Conservation (phyloP, 2,888 invertebrate genomes). For the Petrolisthes manimaculis region DNA sequence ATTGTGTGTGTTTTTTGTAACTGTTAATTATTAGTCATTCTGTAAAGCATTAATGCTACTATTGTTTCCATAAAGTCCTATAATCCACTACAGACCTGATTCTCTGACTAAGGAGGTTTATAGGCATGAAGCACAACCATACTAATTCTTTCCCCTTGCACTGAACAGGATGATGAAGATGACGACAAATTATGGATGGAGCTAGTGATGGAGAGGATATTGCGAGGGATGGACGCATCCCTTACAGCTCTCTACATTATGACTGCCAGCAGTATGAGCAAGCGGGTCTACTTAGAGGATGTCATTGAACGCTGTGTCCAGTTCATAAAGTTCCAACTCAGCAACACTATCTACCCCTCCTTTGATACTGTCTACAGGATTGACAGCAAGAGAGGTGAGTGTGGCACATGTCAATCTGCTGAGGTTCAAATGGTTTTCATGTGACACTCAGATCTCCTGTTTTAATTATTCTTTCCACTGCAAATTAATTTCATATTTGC, state of each 20-base stretch:
- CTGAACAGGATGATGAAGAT: conserved; percentile 80
- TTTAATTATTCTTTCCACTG: too few species aligned
- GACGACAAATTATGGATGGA: conserved; percentile 81
- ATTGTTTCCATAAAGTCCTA: background rate
- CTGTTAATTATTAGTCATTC: background rate
- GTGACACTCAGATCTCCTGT: too few species aligned
- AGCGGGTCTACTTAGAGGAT: conserved; percentile 96
- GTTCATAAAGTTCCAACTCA: conserved; percentile 95
- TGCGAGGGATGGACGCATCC: conserved; percentile 94
- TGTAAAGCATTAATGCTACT: background rate
- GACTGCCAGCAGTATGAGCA: conserved; percentile 96
- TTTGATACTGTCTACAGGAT: conserved; percentile 94
- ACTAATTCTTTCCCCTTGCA: conserved; percentile 16
- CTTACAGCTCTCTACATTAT: conserved; percentile 93
- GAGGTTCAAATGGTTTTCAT: too few species aligned
- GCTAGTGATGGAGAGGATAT: conserved; percentile 90
- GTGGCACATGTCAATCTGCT: background rate
- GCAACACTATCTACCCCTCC: conserved; percentile 96
- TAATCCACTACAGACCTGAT: background rate
- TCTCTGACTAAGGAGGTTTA: background rate
- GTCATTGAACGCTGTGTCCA: conserved; percentile 96
- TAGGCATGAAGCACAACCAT: background rate
- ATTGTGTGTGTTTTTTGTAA: background rate
- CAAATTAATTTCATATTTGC: too few species aligned
- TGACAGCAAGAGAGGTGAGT: conserved; percentile 72